Evolutionary conservation across 2,797 vertebrate species (phyloP).

Genomic region (Enteromius mattozi): DNA sequence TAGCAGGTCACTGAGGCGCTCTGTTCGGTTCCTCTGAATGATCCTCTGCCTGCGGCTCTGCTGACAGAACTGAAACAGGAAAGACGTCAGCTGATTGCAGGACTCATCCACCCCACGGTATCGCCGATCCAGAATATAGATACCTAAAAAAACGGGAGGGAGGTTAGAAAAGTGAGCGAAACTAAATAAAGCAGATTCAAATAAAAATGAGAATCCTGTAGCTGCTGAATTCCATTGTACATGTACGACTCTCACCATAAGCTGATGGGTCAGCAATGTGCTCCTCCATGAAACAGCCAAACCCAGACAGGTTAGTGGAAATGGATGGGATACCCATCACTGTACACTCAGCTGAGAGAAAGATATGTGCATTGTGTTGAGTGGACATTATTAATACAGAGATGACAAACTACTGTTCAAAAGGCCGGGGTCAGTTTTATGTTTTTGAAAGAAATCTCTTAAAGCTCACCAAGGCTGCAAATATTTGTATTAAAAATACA

Average conservation of each 20-base stretch:
- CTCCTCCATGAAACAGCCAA: conserved; percentile 97
- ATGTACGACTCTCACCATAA: conserved; percentile 78
- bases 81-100: conserved; percentile 93
- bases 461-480: neutral
- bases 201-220: neutral
- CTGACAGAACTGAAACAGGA: conserved; percentile 94
- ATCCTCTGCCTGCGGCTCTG: conserved; percentile 93
- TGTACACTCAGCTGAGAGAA: conserved; percentile 88
- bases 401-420: neutral
- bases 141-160: conserved; percentile 75
- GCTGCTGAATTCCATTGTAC: neutral
- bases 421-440: neutral
- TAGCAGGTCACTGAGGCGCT: conserved; percentile 93
- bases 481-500: neutral
- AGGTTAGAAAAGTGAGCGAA: neutral
- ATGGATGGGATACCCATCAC: conserved; percentile 97
- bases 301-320: conserved; percentile 94
- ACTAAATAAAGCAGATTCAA: neutral
- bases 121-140: conserved; percentile 92
- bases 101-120: conserved; percentile 89
- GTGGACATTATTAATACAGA: neutral
- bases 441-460: neutral
- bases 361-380: neutral
- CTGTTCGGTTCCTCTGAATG: conserved; percentile 93
- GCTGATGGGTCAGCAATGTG: conserved; percentile 93